phyloP scores from a whole-genome alignment of 1,140 invertebrate genomes.

The Drosophila suzukii region DNA sequence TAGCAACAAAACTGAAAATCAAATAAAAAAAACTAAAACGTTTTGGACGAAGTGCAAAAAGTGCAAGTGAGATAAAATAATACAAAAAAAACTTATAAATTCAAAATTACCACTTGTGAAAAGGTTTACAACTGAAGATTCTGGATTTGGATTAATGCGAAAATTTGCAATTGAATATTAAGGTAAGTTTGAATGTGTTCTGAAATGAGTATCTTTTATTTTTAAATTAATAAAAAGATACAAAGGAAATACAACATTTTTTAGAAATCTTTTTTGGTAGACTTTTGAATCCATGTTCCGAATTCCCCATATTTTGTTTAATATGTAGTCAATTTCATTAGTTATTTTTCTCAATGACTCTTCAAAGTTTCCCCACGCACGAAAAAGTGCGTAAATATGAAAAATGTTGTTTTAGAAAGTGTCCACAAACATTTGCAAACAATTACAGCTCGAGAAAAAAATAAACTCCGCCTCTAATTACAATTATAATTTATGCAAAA shows the following conservation, averaged over 20 bases:
- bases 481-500: conserved; percentile 71
- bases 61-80: conserved; percentile 31
- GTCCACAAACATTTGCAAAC: conserved; percentile 68
- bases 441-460: conserved; percentile 40
- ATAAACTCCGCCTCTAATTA: conserved; percentile 33
- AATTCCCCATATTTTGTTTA: no score
- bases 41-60: conserved; percentile 53
- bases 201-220: no score
- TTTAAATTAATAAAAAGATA: no score
- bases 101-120: conserved; percentile 56
- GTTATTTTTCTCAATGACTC: conserved; percentile 7
- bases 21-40: conserved; percentile 28
- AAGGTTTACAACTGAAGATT: conserved; percentile 42
- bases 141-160: conserved; percentile 70
- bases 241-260: no score
- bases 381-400: conserved; percentile 34
- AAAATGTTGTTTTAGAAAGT: conserved; percentile 52
- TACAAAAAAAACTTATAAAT: conserved; percentile 34
- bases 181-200: conserved; percentile 44
- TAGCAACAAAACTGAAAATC: conserved; percentile 42
- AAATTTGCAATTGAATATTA: conserved; percentile 76
- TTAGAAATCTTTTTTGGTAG: no score
- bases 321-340: not conserved
- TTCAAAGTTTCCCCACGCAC: conserved; percentile 20
- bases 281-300: no score